Evolutionary conservation across 2,888 invertebrate species (phyloP).

Genomic region (Drosophila trichaetosa): DNA sequence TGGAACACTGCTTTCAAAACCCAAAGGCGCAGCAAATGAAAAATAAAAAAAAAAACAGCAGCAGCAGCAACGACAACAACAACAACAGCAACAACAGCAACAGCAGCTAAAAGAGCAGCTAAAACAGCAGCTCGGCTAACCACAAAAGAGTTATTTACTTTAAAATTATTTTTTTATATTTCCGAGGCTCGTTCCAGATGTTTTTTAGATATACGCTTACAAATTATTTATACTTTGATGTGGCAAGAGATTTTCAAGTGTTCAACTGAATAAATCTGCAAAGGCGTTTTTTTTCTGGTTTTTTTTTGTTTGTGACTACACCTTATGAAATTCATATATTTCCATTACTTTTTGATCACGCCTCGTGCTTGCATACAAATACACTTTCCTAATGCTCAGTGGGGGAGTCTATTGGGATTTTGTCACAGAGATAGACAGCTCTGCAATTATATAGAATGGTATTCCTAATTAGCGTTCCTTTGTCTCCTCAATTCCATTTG

Average conservation of each 20-base stretch:
- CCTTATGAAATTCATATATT: conserved; percentile 11
- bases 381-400: conserved; percentile 14
- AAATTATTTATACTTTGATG: conserved; percentile 24
- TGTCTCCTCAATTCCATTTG: neutral
- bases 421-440: neutral
- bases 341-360: conserved; percentile 33
- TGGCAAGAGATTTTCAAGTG: conserved; percentile 17
- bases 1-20: conserved; percentile 75
- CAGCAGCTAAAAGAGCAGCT: conserved; percentile 46
- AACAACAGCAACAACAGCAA: neutral
- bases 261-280: conserved; percentile 5
- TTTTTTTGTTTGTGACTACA: neutral
- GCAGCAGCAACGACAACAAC: conserved; percentile 8
- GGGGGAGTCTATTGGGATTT: neutral
- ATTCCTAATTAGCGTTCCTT: neutral
- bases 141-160: conserved; percentile 72
- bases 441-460: neutral
- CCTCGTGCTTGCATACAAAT: conserved; percentile 39
- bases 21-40: conserved; percentile 68
- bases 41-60: conserved; percentile 6
- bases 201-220: conserved; percentile 24
- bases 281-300: neutral
- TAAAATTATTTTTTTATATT: conserved; percentile 46
- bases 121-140: conserved; percentile 51
- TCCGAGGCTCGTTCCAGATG: conserved; percentile 46